Evolutionary conservation across 1,140 invertebrate genomes (phyloP), one percentile per base, ranked within the genome.

Genomic region (Adelges cooleyi): DNA sequence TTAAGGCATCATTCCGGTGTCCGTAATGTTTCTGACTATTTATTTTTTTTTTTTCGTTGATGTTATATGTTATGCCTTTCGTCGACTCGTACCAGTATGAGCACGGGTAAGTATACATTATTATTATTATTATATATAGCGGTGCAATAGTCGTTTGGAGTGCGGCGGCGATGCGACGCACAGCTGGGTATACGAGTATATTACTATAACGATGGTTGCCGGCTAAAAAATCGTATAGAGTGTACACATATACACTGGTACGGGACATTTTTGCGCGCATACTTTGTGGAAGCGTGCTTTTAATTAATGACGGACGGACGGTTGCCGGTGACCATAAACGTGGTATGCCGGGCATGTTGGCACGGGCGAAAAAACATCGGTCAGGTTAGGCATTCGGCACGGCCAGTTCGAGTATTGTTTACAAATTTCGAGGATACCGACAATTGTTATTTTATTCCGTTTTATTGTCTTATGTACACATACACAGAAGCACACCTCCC

Each of bases 291-390:
- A 46, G 54, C 54, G 54, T 46, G 54, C 54, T 62, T 62, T 62
- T 62, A 62, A 62, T 62, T 62, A 62, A 62, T 46, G 54, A 46
- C 54, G 25, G 40, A 46, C 40, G 54, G 40, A 27, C 22, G 22
- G 36, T 20, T 42, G 54, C 42, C 54, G 18, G 38, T 36, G n/a
- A n/a, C n/a, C n/a, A n/a, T n/a, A n/a, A n/a, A n/a, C 10, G 40
- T 40, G 54, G 54, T 46, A 62, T 62, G 44, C 54, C 54, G 54
- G 54, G 40, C 15, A 62, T 62, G 54, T 62, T 62, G 54, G 54
- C 54, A 46, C 54, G 27, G 54, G 54, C 18, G 54, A 62, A 62
- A 62, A 62, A 62, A 62, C 40, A 62, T 46, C 10, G 54, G 54
- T 62, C 40, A 38, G 51, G n/a, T n/a, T 40, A 59, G 20, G 25